Evolutionary conservation across 2,888 invertebrate species (phyloP), one percentile per base, ranked within the genome.

Genomic region (Cephus sareptanus): DNA sequence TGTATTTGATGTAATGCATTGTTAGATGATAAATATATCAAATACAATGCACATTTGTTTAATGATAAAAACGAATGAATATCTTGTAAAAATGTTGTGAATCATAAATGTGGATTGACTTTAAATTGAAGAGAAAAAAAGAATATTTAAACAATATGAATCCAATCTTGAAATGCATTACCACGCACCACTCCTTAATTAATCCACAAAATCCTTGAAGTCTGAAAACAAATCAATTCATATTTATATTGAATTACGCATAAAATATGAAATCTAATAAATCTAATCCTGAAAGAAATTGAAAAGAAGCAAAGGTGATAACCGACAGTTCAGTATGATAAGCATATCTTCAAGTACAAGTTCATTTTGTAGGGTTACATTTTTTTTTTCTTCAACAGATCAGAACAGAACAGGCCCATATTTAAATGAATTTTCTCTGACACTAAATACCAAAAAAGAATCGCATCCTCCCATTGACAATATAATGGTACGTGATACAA

Each of bases 171-270:
- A 76, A 81, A 81, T 71, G 56, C 73, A 80, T 69, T 81, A 76
- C 77, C 81, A 74, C 77, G 79, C 81, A 80, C 81, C 81, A 81
- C 81, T 81, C 81, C 81, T 75, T 75, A 40, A 76, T 81, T 69
- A 31, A 23, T 78, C 35, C 68, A 56, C 9, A 23, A 56, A 56
- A 23, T 9, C 2, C 9, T 56, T 56, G 71, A 71, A 33, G 15
- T 15, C 34, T 15, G 15, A 71, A 31, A 71, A 71, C 30, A 33
- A 33, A 71, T 31, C 71, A 71, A 33, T 33, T 71, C 30, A 31
- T 30, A 12, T 33, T 33, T 33, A 33, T 34, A 71, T 71, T 34
- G 71, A 71, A 30, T 33, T 71, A 71, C 12, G 34, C 9, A 71
- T 71, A 13, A 23, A 40, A 23, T 56, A 56, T 56, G 56, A 56